A percentile compares a stretch with the other conserved stretches of the same genome.
phyloP scores from a whole-genome alignment of 2,888 invertebrate genomes.

The Koerneria pararmatus region DNA sequence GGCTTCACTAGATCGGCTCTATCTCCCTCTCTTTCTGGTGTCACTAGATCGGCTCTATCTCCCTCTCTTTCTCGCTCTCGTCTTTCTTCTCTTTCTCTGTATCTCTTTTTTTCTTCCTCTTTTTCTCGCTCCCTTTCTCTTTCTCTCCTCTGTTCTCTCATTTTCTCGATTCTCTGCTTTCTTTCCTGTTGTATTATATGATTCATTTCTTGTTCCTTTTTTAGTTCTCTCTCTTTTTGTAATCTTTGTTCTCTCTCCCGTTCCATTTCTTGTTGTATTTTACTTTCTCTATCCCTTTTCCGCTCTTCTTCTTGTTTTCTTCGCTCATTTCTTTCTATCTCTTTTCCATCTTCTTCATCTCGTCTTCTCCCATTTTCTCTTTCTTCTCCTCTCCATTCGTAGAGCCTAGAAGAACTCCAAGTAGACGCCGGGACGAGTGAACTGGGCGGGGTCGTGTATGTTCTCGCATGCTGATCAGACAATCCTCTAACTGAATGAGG shows the following conservation, averaged over 20 bases:
- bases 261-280: conserved; percentile 17
- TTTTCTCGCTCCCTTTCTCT: conserved; percentile 8
- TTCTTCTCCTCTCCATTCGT: too few species aligned
- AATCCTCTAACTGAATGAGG: too few species aligned
- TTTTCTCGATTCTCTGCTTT: not conserved
- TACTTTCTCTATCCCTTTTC: not conserved
- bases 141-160: conserved; percentile 14
- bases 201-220: conserved; percentile 11
- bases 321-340: not conserved
- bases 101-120: conserved; percentile 4
- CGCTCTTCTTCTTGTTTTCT: not conserved
- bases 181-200: not conserved
- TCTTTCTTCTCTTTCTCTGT: conserved; percentile 1
- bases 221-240: not conserved
- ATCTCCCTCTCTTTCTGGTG: conserved; percentile 2
- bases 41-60: conserved; percentile 2
- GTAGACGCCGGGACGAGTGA: conserved; percentile 23
- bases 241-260: not conserved
- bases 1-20: not conserved
- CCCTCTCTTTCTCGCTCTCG: not conserved
- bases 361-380: not conserved
- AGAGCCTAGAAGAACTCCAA: conserved; percentile 22
- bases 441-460: conserved; percentile 26
- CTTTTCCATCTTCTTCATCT: not conserved
- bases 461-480: not conserved